Base-by-base conservation (phyloP, 2,797 vertebrate species). In the Onychomys arenicola region DNA sequence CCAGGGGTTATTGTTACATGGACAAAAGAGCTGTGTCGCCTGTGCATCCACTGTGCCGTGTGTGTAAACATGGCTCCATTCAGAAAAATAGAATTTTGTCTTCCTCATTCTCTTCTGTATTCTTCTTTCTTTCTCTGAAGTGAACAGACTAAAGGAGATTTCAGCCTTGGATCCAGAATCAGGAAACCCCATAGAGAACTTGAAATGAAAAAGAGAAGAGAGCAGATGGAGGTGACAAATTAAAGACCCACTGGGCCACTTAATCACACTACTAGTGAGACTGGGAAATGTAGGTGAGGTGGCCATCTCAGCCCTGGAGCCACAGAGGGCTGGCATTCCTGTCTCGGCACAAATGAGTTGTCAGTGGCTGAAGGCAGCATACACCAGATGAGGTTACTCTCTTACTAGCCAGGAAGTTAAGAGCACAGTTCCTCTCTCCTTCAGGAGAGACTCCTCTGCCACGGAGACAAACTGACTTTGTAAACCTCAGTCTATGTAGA, bases 11-110 rank as follows among this genome's bases (percentile, higher is more conserved):
- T 98, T 98, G 98, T 98, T 29, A 25, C 61, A 96, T 97, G 98
- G 98, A 97, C 98, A n/a, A 98, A 98, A 97, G 77, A 94, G 95
- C 96, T 98, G 98, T 98, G 98, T 98, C 96, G 98, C 97, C 85
- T 95, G 95, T 97, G 97, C 96, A 97, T 97, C 97, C 97, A 97
- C 96, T 86, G 92, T 96, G 69, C 84, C 93, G 97, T 97, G 95
- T 93, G 87, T 98, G 98, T 98, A 98, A 98, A 98, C 97, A 97
- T 98, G 88, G 92, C 97, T 98, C 98, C 98, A 93, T 98, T 98
- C 97, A 40, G 13, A 92, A 90, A 85, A 85, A 82, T 82, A 96
- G 98, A 98, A 96, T 98, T 98, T 98, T 98, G 94, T 98, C 97
- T 96, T 97, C 91, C 85, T n/a, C 57, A 43, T 95, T 97, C 89